Base-by-base conservation (phyloP, 1,140 invertebrate genomes). In the Drosophila athabasca region DNA sequence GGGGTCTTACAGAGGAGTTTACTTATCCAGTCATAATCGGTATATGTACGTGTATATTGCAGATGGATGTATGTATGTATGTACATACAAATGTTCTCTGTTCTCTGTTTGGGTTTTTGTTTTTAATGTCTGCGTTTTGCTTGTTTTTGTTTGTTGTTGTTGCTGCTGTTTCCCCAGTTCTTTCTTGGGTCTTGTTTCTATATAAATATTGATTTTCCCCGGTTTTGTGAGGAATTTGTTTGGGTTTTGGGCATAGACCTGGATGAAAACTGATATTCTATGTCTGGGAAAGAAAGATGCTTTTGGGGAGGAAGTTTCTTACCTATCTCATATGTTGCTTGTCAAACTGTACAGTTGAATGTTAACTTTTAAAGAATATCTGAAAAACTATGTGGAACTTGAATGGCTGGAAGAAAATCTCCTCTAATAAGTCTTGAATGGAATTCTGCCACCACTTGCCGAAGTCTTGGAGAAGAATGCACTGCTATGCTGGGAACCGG, bases 181-280 rank as follows among this genome's bases (percentile, higher is more conserved):
- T 11, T 9, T 11, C 35, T 46, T 58, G 72, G 61, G 31, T 66
- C 72, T 75, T 74, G 51, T 68, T 65, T 79, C 78, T 79, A 62
- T 76, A 70, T 76, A 88, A 87, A 87, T 87, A 87, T 88, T 87
- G 83, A 87, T 87, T 87, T 87, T 85, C 49, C 62, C 70, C 51
- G 31, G 39, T 51, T 41, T 6, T 44, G 46, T 61, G 48, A 58
- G 61, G 15, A 75, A 78, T 85, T 85, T 87, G 78, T 70, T 85
- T 82, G 82, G 82, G 62, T 53, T 57, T 19, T 39, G 1, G 48
- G 29, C 9, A 52, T 51, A n/a, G n/a, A 19, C 2, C 29, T 9
- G 52, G 49, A 43, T 41, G 29, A 19, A 15, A 62, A 58, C 26
- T 45, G 48, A 65, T 67, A 48, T 41, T 26, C 35, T 49, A 45